Conservation (phyloP, 2,797 vertebrate genomes). For the Trichosurus vulpecula region DNA sequence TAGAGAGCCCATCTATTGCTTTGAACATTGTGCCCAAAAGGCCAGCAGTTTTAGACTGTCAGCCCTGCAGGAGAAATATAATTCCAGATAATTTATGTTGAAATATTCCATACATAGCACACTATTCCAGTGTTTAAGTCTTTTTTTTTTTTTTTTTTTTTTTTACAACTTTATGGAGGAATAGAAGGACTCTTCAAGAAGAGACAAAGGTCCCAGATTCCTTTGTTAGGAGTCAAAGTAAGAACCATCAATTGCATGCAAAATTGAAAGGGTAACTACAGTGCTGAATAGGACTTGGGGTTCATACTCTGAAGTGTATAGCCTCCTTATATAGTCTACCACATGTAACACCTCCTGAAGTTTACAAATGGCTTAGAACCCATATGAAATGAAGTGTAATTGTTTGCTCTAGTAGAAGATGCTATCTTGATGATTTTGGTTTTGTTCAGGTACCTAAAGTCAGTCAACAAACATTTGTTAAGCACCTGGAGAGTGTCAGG, state of each 20-base stretch:
- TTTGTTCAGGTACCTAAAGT: background rate
- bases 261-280: background rate
- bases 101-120: slow-evolving; percentile 24
- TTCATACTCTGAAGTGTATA: background rate
- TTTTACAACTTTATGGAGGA: slow-evolving; percentile 23
- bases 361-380: background rate
- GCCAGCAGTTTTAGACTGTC: slow-evolving; percentile 11
- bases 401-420: slow-evolving; percentile 11
- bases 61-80: slow-evolving; percentile 19
- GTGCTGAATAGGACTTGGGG: background rate
- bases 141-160: background rate
- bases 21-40: slow-evolving; percentile 30
- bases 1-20: slow-evolving; percentile 17
- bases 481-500: background rate
- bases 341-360: background rate
- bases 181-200: background rate
- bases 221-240: slow-evolving; percentile 15
- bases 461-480: background rate
- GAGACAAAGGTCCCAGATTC: slow-evolving; percentile 11
- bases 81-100: slow-evolving; percentile 22
- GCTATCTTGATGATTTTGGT: slow-evolving; percentile 16
- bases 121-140: slow-evolving; percentile 13
- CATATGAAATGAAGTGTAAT: background rate
- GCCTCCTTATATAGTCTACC: background rate
- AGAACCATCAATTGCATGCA: background rate